Conservation (phyloP, 2,797 vertebrate genomes). For the Pristis pectinata region DNA sequence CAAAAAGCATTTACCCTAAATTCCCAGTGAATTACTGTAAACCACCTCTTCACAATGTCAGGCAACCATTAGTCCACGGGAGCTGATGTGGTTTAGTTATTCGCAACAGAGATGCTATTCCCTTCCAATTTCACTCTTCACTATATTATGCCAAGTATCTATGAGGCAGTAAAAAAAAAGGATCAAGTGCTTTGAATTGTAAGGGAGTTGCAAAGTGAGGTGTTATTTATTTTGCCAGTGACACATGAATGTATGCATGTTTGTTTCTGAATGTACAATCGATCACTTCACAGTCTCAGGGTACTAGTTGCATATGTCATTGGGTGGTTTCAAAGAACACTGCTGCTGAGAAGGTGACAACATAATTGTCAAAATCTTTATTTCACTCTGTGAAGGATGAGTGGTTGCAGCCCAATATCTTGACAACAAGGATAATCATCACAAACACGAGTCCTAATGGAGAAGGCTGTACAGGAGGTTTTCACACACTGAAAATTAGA, state of each 20-base stretch:
- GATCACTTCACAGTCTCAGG: background rate
- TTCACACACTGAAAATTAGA: slow-evolving; percentile 15
- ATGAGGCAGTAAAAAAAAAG: background rate
- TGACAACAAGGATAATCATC: slow-evolving; percentile 1
- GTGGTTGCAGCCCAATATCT: background rate
- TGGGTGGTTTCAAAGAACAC: background rate
- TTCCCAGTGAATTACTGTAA: background rate
- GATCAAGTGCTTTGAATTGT: background rate
- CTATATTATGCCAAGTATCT: background rate
- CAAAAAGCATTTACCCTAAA: background rate
- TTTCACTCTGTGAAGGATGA: slow-evolving; percentile 9
- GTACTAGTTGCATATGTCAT: background rate
- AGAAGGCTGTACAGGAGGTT: background rate
- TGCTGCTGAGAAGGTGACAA: background rate
- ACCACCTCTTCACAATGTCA: background rate
- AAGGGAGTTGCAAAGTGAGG: background rate
- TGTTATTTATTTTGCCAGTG: background rate
- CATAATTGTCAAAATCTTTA: background rate
- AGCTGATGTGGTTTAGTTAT: background rate
- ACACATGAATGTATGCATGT: background rate
- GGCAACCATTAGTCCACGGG: background rate
- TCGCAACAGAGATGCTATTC: background rate
- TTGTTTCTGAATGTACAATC: background rate
- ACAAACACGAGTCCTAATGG: background rate
- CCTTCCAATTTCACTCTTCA: background rate